Evolutionary conservation across 2,888 invertebrate species (phyloP).

Genomic region (Netelia inedita): DNA sequence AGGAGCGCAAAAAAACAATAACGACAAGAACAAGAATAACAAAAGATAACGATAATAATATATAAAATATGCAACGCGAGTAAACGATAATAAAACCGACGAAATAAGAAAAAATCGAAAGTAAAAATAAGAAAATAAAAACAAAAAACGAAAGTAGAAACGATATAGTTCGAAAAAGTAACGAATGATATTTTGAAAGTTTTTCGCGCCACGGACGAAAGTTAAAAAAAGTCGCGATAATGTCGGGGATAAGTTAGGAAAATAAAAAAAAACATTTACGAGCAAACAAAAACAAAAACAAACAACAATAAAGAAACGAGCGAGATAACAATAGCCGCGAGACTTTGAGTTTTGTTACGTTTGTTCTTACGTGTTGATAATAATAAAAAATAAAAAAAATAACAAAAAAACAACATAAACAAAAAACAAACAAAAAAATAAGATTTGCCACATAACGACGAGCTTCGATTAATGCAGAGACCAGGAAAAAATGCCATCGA

Average conservation of each 20-base stretch:
- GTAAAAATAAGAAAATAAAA: too few species aligned
- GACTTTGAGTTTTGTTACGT: not conserved
- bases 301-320: not conserved
- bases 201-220: not conserved
- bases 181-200: not conserved
- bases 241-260: conserved; percentile 34
- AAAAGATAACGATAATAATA: conserved; percentile 6
- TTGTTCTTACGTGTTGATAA: not conserved
- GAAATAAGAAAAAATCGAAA: too few species aligned
- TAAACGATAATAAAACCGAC: too few species aligned
- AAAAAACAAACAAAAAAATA: not conserved
- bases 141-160: too few species aligned
- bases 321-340: not conserved
- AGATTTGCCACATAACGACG: not conserved
- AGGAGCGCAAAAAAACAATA: not conserved
- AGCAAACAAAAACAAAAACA: not conserved
- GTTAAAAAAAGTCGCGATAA: not conserved
- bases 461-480: conserved; percentile 65
- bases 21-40: not conserved
- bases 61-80: too few species aligned
- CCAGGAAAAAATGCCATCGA: conserved; percentile 62
- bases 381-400: not conserved
- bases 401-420: not conserved
- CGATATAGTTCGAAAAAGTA: too few species aligned
- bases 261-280: not conserved